Base-by-base conservation (phyloP, 2,797 vertebrate genomes). In the Ciconia nigra region DNA sequence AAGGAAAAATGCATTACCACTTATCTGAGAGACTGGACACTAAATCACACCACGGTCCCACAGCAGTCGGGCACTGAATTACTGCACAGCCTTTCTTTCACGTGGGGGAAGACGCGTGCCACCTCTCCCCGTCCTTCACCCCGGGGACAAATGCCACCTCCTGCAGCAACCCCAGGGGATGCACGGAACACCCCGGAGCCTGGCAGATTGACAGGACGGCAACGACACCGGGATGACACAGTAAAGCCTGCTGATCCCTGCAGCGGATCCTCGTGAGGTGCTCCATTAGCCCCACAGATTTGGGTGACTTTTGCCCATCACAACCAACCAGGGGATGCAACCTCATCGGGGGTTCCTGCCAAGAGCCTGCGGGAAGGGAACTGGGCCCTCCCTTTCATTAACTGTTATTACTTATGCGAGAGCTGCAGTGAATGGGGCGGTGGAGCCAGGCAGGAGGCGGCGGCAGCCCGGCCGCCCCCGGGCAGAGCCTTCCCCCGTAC, bases 31-130 rank as follows among this genome's bases (percentile, higher is more conserved):
- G 21, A 51, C 2, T 0, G 8, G 39, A 25, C 61, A 37, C 37
- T 65, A 17, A 15, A 28, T 15, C 69, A 20, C 49, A 21, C 15
- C 33, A 5, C 1, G 0, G n/a, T 8, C 58, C 39, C 31, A 5
- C 1, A 1, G 46, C 37, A 46, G n/a, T 31, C 0, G 0, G 16
- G 31, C 31, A 17, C 71, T 8, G 26, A 15, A 1, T 42, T 33
- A 26, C 55, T 24, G 47, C 35, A 25, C 35, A 15, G 20, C 47
- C 28, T 17, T 46, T 31, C 58, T n/a, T 14, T 46, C 24, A 22
- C 39, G 29, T 3, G 5, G 66, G 19, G 29, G 2, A 35, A 35
- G 35, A 33, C 1, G 1, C 0, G 4, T 42, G 21, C 35, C 54
- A 44, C 49, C 58, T 25, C 72, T 39, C 80, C 28, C 26, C 0